Conservation (phyloP, 2,113 vertebrate species). For the Paraplagusia blochii region DNA sequence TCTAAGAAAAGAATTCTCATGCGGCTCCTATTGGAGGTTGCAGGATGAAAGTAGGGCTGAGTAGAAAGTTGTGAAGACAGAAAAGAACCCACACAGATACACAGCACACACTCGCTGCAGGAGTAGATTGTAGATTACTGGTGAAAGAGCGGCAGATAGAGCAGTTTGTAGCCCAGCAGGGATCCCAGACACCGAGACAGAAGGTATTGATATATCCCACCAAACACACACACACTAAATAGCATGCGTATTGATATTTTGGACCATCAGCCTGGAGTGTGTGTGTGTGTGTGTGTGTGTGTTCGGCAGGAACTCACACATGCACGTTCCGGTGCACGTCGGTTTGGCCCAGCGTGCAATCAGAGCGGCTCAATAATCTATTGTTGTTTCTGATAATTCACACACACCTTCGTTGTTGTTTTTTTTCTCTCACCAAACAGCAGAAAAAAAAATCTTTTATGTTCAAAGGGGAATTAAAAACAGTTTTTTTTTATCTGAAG, state of each 20-base stretch:
- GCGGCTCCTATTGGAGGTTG: constrained; percentile 33
- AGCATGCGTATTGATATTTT: constrained; percentile 66
- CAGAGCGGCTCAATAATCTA: constrained; percentile 55
- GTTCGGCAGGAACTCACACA: constrained; percentile 23
- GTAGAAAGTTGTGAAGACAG: background rate
- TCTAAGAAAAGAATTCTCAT: no score
- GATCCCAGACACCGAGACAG: constrained; percentile 62
- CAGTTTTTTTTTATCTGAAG: no score
- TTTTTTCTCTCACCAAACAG: constrained; percentile 24
- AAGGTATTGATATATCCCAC: constrained; percentile 64
- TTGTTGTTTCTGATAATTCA: constrained; percentile 59
- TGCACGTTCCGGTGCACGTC: constrained; percentile 1
- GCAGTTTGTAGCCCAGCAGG: constrained; percentile 66
- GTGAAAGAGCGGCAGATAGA: constrained; percentile 54
- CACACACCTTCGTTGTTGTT: constrained; percentile 23
- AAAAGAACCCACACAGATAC: constrained; percentile 15
- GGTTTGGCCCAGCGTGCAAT: constrained; percentile 37
- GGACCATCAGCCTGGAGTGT: constrained; percentile 45
- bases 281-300: constrained; percentile 34
- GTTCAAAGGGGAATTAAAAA: no score
- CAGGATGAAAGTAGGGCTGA: constrained; percentile 10
- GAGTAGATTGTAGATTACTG: constrained; percentile 27
- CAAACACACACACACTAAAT: constrained; percentile 23
- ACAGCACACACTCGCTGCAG: constrained; percentile 19
- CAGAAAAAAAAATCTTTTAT: no score